Base-by-base conservation (phyloP, 2,113 vertebrate genomes). In the Cyprinodon tularosa region DNA sequence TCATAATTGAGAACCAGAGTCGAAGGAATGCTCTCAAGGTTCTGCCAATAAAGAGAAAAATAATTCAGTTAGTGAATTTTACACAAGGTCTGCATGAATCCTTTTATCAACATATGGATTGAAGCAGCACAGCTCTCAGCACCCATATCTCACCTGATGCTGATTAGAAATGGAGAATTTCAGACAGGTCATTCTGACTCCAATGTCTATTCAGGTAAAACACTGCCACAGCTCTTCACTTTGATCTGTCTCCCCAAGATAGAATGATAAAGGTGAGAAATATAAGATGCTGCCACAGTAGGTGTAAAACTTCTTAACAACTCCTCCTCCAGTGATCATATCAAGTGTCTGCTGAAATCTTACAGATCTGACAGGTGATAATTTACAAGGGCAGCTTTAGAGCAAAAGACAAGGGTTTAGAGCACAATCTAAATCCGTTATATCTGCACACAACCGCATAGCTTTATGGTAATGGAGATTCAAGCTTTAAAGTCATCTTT, bases 171-270 rank as follows among this genome's bases (percentile, higher is more conserved):
- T 44, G 83, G 76, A 50, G 79, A 81, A 88, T 92, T 92, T 83
- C 82, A 67, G 68, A 90, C 76, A 83, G 63, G 47, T 81, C 84
- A 91, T 93, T 88, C 86, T 5, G 66, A 74, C 72, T 84, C 65
- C 78, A 83, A 95, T 93, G 91, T 94, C 83, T 65, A 79, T 81
- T 91, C 81, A 82, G 85, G 72, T 77, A 64, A 76, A 82, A 77
- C 59, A 62, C 84, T 74, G 71, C 50, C 62, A 76, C 81, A 69
- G 72, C 82, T 88, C 80, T 78, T 82, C 83, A 80, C 83, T 89
- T 86, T 91, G 72, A 94, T 93, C 90, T 62, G 29, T 72, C 86
- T 59, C 92, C 85, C 91, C 83, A 81, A 91, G 90, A 93, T 91
- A 37, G 76, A 62, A 57, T 6, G 93, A 94, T 94, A 92, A 90